phyloP scores from a whole-genome alignment of 2,797 vertebrate genomes.

The Acanthopagrus latus region DNA sequence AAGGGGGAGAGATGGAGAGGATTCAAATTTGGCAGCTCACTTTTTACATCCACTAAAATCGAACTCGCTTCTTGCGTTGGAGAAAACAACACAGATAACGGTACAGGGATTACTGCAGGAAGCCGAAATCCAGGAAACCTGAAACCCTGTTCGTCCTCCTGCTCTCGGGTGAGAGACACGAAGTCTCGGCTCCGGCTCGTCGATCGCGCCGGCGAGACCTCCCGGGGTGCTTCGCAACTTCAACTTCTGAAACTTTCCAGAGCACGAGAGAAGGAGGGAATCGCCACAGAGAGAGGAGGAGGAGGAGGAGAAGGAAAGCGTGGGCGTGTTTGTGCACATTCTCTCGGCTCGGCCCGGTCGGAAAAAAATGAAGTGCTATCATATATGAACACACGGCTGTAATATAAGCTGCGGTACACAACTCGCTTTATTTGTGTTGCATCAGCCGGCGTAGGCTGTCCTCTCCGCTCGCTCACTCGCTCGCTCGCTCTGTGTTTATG shows the following conservation, averaged over 20 bases:
- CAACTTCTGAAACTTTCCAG: constrained; percentile 32
- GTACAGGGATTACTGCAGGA: background rate
- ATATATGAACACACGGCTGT: constrained; percentile 46
- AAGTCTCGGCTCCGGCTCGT: background rate
- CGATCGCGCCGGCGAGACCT: constrained; percentile 14
- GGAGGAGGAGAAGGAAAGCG: constrained; percentile 13
- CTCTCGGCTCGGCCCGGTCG: constrained; percentile 27
- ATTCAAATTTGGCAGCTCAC: too few species aligned
- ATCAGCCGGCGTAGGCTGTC: constrained; percentile 65
- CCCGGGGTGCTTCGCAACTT: constrained; percentile 32
- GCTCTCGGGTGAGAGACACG: background rate
- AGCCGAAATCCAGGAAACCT: background rate
- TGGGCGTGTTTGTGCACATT: constrained; percentile 42
- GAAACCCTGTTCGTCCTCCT: background rate
- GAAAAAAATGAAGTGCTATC: constrained; percentile 42
- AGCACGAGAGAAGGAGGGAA: background rate
- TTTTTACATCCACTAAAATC: too few species aligned
- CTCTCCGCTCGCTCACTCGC: constrained; percentile 44
- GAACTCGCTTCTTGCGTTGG: too few species aligned
- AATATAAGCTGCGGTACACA: constrained; percentile 28
- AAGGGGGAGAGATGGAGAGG: too few species aligned
- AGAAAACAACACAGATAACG: too few species aligned
- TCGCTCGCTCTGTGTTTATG: constrained; percentile 55
- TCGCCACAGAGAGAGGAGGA: background rate
- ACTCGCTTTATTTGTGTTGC: constrained; percentile 49